A percentile compares a stretch with the other conserved stretches of the same genome.
These are phyloP conservation scores for Ceratitis capitata DNA, from an alignment of 1,140 invertebrate species.

Conservation along the genomic window DNA sequence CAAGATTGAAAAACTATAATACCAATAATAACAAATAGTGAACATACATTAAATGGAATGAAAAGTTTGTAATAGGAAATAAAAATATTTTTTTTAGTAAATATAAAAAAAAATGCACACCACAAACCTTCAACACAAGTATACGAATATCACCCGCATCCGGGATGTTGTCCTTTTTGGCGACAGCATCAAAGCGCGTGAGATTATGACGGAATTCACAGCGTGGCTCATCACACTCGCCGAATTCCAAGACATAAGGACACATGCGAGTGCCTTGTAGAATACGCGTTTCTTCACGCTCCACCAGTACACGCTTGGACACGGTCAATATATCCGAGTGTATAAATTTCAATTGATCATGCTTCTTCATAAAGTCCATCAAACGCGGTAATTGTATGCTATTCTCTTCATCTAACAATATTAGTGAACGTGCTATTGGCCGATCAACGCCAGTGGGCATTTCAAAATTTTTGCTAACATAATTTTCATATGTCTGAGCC, in stretches of 20 bases:
- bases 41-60: too few relatives aligned
- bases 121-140: conserved; percentile 40
- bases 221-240: conserved; percentile 41
- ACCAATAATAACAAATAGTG: too few relatives aligned
- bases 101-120: neutral
- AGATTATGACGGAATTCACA: conserved; percentile 44
- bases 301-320: neutral
- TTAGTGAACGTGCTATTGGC: conserved; percentile 26
- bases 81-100: neutral
- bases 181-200: conserved; percentile 37
- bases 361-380: conserved; percentile 43
- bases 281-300: conserved; percentile 25
- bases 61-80: too few relatives aligned
- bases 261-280: conserved; percentile 31
- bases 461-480: conserved; percentile 7
- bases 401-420: conserved; percentile 44
- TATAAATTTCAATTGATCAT: conserved; percentile 41
- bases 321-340: conserved; percentile 41
- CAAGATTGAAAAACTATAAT: too few relatives aligned
- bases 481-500: conserved; percentile 39
- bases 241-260: conserved; percentile 41
- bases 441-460: neutral
- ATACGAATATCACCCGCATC: conserved; percentile 37
- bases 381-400: conserved; percentile 42
- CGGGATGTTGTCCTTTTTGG: conserved; percentile 28